Base-by-base conservation (phyloP, 2,797 vertebrate species). In the Amniataba percoides region DNA sequence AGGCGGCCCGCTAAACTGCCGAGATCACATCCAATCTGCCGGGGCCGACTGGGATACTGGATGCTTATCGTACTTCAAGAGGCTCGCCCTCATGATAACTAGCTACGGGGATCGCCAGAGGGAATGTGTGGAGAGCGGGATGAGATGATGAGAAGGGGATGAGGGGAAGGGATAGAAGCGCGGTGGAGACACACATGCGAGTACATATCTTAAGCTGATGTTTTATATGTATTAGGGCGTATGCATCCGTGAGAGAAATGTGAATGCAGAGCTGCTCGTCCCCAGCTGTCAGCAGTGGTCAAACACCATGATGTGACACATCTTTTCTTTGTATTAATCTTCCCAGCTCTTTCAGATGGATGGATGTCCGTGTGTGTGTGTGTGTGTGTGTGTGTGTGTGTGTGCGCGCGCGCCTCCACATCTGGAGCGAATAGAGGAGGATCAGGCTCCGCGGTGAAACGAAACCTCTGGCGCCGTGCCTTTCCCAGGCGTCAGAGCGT, bases 21-120 rank as follows among this genome's bases (percentile, higher is more conserved):
- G 59, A 88, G 85, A 89, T 89, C 91, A 86, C 87, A 88, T 78
- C 85, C 85, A 86, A 89, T 89, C 88, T 83, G 71, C 71, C 67
- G 31, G 49, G 80, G 81, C 78, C 16, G 64, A 36, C 80, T 69
- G 70, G 83, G 89, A 91, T 77, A 62, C 82, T 45, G 81, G 89
- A 67, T 73, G 76, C 87, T 91, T 93, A 87, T 82, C 79, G 81
- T 73, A 87, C 87, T 89, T 89, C 87, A 90, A 74, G 73, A 46
- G 85, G 84, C 76, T 72, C 78, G 45, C 45, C 80, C 88, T 83
- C 81, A 43, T 86, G 86, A 88, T 89, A 85, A 87, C 79, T 80
- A 63, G 90, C 87, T 77, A 64, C 42, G 34, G 73, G 78, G 68
- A 91, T 83, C 8, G 82, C 89, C 60, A 45, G 71, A 86, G 83